Percentiles rank a stretch among this genome's conserved stretches.
Evolutionary conservation across 2,888 invertebrate genomes (phyloP).

Genomic region (Agrilus mali): DNA sequence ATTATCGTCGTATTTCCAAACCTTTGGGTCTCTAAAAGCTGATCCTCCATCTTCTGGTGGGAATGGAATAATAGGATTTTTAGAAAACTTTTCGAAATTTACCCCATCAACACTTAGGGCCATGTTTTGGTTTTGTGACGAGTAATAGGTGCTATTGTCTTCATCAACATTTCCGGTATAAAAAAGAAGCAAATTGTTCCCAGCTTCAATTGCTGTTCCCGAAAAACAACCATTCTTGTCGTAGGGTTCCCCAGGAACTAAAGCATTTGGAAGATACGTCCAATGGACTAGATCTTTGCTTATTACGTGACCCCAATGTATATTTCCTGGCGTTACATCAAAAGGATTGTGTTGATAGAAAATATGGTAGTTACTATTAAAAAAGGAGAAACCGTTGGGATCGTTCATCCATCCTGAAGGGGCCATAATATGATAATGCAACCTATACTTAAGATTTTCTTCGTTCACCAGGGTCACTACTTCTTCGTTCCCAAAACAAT

Average conservation of each 20-base stretch:
- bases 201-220: slow-evolving; percentile 36
- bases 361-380: slow-evolving; percentile 33
- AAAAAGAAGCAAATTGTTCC: slow-evolving; percentile 26
- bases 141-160: slow-evolving; percentile 5
- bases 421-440: slow-evolving; percentile 32
- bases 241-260: slow-evolving; percentile 31
- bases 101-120: slow-evolving; percentile 29
- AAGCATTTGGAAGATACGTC: slow-evolving; percentile 36
- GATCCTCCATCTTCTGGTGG: slow-evolving; percentile 28
- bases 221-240: slow-evolving; percentile 37
- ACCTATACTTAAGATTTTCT: slow-evolving; percentile 24
- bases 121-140: slow-evolving; percentile 20
- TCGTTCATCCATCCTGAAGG: slow-evolving; percentile 41
- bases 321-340: slow-evolving; percentile 25
- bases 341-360: slow-evolving; percentile 40
- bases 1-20: slow-evolving; percentile 31
- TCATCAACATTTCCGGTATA: slow-evolving; percentile 32
- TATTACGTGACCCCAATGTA: slow-evolving; percentile 41
- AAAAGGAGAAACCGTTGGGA: slow-evolving; percentile 40
- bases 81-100: slow-evolving; percentile 27
- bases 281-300: slow-evolving; percentile 37
- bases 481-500: neutral
- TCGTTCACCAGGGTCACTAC: slow-evolving; percentile 1
- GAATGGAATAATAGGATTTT: slow-evolving; percentile 24
- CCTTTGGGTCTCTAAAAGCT: slow-evolving; percentile 39